phyloP scores from a whole-genome alignment of 2,113 vertebrate genomes.

The Arenaria interpres region DNA sequence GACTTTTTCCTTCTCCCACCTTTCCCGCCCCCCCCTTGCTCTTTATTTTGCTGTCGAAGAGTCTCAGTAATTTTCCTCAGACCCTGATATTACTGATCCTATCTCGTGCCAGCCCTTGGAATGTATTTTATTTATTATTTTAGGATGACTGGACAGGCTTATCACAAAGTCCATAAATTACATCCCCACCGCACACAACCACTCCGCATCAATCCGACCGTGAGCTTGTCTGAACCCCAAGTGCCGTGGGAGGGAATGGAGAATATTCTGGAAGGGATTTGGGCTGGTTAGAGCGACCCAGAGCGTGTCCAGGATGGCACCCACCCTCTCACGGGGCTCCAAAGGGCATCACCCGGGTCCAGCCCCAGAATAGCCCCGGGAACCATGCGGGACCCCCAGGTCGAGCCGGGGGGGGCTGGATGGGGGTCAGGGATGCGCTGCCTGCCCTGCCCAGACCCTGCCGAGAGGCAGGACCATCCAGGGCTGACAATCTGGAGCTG shows the following conservation, averaged over 20 bases:
- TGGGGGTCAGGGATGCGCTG: background rate
- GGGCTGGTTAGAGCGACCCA: accelerated
- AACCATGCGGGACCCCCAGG: accelerated
- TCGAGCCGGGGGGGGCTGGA: background rate
- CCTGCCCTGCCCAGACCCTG: background rate
- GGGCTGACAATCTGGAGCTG: background rate
- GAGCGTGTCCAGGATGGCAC: background rate
- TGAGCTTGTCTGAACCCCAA: background rate
- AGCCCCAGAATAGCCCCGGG: background rate
- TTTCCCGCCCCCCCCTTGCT: background rate
- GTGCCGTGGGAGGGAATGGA: accelerated
- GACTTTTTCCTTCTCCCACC: background rate
- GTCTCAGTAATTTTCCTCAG: background rate
- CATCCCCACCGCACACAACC: background rate
- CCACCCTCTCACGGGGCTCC: background rate
- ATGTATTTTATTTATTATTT: constrained; percentile 47
- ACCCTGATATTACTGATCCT: constrained; percentile 30
- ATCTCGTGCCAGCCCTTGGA: background rate
- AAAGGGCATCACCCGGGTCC: background rate
- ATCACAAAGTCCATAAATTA: constrained; percentile 28
- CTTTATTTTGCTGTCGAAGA: background rate
- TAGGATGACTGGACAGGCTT: constrained; percentile 31
- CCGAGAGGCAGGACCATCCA: background rate
- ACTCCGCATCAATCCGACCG: background rate
- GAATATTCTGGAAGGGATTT: background rate